These are phyloP conservation scores for Menura novaehollandiae DNA, from an alignment of 2,113 vertebrate genomes.

Conservation along the genomic window DNA sequence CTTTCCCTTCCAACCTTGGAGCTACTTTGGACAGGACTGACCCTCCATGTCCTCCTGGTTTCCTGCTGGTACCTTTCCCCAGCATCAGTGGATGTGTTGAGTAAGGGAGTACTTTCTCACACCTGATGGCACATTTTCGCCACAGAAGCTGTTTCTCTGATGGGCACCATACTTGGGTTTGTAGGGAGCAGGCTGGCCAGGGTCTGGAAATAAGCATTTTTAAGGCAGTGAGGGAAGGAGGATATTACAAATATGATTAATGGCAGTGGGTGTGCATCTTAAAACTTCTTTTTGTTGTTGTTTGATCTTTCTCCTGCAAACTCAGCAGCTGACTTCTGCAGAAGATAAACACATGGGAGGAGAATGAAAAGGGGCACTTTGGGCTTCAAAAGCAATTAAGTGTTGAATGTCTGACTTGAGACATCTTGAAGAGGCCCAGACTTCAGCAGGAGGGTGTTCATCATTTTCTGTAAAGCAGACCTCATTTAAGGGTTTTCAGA, in stretches of 20 bases:
- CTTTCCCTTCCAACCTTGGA: background rate
- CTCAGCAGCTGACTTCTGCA: constrained; percentile 45
- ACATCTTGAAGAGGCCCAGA: constrained; percentile 24
- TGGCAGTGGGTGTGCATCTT: background rate
- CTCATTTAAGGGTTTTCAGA: background rate
- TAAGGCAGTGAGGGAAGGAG: background rate
- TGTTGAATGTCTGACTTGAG: background rate
- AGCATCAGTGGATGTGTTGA: background rate
- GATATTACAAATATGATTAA: constrained; percentile 28
- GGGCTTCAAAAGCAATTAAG: constrained; percentile 52
- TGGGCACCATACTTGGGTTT: background rate
- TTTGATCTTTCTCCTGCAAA: constrained; percentile 50
- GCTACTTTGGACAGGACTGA: background rate
- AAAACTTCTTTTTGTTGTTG: constrained; percentile 27
- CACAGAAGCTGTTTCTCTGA: background rate
- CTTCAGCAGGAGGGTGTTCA: background rate
- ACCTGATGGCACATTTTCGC: background rate
- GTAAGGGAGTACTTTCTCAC: background rate
- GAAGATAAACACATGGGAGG: constrained; percentile 54
- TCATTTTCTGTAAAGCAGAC: background rate
- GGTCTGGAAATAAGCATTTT: background rate
- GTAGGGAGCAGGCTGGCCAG: background rate
- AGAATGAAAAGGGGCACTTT: background rate
- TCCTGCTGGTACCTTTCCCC: background rate
- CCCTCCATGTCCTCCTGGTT: background rate